Evolutionary conservation across 2,113 vertebrate species (phyloP), one percentile per base, ranked within the genome.

Genomic region (Calonectris borealis): DNA sequence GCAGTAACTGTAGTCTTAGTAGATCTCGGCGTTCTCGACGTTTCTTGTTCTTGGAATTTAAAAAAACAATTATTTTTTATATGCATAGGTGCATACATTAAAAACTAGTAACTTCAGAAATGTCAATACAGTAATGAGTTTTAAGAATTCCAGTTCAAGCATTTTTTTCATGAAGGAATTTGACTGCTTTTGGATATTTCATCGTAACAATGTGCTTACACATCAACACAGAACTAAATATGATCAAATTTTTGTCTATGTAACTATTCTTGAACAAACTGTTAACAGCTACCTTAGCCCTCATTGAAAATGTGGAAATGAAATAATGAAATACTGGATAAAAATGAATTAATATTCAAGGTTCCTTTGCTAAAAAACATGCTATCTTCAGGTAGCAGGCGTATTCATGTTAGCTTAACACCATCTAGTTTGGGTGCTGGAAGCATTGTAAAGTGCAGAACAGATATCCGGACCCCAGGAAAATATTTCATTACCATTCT

Each of bases 1-100:
- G 97, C 80, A 99, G 98, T 52, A 99, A 97, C 54, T 99, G 99
- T 54, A 99, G 98, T 81, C 99, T 97, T 42, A 99, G 98, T 26
- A 99, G 98, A 94, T 99, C 99, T 95, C 99, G 96, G 48, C 99
- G 98, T 92, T 99, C 99, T 93, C 99, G 98, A 13, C 99, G 99
- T 78, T 99, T 99, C 98, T 99, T 99, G 97, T 99, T 99, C 99
- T 99, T 96, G 75, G 49, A 93, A 76, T 93, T 83, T 29, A 66
- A 96, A 90, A 88, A 87, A 64, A 55, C 5, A 44, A 29, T 3
- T 9, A 20, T 68, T 87, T 83, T 91, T 90, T 60, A 93, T 2
- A 78, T 31, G 29, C 25, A 61, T 8, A 83, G 18, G 10, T 89
- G 38, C 16, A 60, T 17, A 55, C 13, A 66, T 29, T 71, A 88